Percentiles rank a stretch among this genome's conserved stretches.
phyloP scores from a whole-genome alignment of 2,797 vertebrate genomes.

The Acanthiza pusilla region DNA sequence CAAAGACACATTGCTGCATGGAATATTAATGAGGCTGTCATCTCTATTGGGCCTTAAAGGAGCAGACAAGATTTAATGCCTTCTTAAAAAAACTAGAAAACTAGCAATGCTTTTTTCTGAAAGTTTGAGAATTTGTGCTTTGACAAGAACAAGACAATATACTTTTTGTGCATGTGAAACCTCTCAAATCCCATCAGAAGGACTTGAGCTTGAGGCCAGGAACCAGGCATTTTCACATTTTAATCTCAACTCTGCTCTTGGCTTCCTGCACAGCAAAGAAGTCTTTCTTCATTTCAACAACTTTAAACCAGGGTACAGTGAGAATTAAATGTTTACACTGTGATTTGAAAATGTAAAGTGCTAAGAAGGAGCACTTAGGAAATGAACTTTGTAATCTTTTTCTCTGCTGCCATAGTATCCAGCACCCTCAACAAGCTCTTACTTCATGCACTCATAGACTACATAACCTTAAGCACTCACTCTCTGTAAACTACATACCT shows the following conservation, averaged over 20 bases:
- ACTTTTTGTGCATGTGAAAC: constrained; percentile 19
- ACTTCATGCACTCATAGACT: not conserved
- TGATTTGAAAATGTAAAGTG: constrained; percentile 38
- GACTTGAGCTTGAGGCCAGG: not conserved
- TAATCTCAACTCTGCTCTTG: constrained; percentile 9
- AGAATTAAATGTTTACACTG: constrained; percentile 49
- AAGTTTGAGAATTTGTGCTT: constrained; percentile 3
- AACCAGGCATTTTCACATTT: not conserved
- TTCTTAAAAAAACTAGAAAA: not conserved
- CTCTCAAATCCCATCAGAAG: not conserved
- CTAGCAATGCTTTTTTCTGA: not conserved
- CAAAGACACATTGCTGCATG: not conserved
- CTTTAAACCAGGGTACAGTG: constrained; percentile 9
- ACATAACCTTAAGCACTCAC: constrained; percentile 27
- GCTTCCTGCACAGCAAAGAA: constrained; percentile 32
- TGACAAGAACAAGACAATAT: not conserved
- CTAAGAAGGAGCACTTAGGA: constrained; percentile 40
- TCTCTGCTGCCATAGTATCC: constrained; percentile 21
- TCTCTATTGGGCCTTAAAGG: not conserved
- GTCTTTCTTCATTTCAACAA: constrained; percentile 45
- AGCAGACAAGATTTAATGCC: not conserved
- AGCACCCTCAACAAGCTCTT: constrained; percentile 19
- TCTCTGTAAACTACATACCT: constrained; percentile 52
- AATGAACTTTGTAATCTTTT: constrained; percentile 40
- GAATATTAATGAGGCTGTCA: not conserved